Evolutionary conservation across 64 coral and sea anemone species (phyloP).

Genomic region (Pachyseris speciosa): DNA sequence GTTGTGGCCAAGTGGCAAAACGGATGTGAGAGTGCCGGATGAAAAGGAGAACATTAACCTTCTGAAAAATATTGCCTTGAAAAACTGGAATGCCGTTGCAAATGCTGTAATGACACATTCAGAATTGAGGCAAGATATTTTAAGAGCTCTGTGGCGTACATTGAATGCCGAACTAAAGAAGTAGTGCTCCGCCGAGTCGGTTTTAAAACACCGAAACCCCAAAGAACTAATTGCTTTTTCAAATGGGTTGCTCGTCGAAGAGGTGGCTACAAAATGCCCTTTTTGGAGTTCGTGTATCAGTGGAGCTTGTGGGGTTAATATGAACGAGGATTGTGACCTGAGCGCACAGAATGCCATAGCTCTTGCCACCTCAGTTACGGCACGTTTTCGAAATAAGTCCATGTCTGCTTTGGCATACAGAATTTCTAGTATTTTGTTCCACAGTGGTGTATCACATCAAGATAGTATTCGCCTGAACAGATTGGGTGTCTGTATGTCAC

Average conservation of each 20-base stretch:
- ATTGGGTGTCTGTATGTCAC: conserved; percentile 72
- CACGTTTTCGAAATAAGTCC: conserved; percentile 11
- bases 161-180: background rate
- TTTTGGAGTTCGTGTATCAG: conserved; percentile 14
- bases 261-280: background rate
- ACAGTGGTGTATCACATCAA: conserved; percentile 55
- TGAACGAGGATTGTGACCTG: background rate
- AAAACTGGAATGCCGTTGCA: background rate
- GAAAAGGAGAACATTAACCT: conserved; percentile 1
- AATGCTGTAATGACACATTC: background rate
- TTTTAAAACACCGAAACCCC: background rate
- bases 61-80: background rate
- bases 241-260: background rate
- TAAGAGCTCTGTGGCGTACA: background rate
- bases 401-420: conserved; percentile 44
- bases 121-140: background rate
- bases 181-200: background rate
- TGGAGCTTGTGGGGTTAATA: conserved; percentile 1
- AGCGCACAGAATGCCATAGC: conserved; percentile 23
- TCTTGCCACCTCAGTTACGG: conserved; percentile 33
- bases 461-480: no score
- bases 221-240: background rate
- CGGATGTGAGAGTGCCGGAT: background rate
- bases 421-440: conserved; percentile 52
- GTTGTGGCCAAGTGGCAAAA: no score